phyloP scores from a whole-genome alignment of 2,113 vertebrate species.

The Eurypyga helias region DNA sequence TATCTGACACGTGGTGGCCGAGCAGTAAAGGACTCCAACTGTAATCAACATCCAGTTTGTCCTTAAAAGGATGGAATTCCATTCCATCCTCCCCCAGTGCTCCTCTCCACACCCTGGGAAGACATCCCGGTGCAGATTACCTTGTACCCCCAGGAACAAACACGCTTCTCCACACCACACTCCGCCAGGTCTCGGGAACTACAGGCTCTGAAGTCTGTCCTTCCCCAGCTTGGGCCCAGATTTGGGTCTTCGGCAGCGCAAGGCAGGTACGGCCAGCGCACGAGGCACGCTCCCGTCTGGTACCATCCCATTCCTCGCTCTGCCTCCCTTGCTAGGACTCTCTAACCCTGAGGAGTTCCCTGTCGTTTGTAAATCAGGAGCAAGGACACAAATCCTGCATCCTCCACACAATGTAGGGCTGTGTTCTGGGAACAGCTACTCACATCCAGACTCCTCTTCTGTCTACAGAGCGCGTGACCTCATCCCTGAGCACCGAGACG shows the following conservation, averaged over 20 bases:
- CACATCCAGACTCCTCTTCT: background rate
- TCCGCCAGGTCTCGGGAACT: background rate
- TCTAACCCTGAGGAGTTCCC: background rate
- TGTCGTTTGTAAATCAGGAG: too few relatives aligned
- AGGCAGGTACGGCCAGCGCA: background rate
- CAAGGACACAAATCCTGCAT: background rate
- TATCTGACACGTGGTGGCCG: accelerated
- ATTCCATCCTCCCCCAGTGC: background rate
- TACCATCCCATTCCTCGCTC: accelerated
- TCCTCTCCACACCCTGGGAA: background rate
- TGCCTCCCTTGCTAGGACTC: background rate
- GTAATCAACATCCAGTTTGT: background rate
- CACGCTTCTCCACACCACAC: background rate
- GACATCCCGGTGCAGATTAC: too few relatives aligned
- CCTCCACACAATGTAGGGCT: background rate
- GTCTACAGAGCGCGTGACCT: background rate
- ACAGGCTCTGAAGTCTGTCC: accelerated
- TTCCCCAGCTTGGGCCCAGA: background rate
- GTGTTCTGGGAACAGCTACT: background rate
- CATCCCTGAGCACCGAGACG: background rate
- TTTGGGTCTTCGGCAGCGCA: too few relatives aligned
- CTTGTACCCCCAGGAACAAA: background rate
- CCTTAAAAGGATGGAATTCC: background rate
- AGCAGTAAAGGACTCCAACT: background rate
- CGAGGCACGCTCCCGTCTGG: accelerated